Evolutionary conservation across 1,140 invertebrate genomes (phyloP).

Genomic region (Tribolium madens): DNA sequence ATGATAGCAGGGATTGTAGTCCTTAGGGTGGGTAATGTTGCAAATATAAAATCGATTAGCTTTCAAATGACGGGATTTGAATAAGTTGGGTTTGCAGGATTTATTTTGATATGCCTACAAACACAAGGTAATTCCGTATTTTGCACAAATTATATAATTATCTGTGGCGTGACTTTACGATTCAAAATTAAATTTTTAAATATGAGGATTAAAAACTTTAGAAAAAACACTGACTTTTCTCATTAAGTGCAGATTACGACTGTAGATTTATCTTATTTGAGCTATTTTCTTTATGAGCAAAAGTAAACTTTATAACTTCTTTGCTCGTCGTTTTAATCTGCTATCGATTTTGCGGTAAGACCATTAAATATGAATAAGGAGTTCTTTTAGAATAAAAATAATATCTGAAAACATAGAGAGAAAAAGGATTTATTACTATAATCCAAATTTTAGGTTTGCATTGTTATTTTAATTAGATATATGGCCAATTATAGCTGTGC

Average conservation of each 20-base stretch:
- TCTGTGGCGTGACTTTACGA: background rate
- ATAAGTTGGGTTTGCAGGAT: background rate
- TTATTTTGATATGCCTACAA: background rate
- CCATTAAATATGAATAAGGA: background rate
- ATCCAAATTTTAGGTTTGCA: background rate
- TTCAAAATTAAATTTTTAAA: background rate
- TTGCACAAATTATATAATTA: background rate
- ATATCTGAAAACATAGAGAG: no score
- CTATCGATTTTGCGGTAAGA: background rate
- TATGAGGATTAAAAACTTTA: background rate
- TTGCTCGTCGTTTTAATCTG: background rate
- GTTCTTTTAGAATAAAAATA: background rate
- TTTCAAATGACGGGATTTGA: background rate
- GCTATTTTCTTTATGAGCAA: background rate
- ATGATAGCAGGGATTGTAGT: background rate
- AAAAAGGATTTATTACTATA: no score
- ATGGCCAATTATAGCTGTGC: background rate
- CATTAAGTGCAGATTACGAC: no score
- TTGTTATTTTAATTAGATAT: background rate
- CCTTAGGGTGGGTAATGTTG: background rate
- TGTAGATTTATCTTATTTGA: background rate
- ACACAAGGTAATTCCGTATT: background rate
- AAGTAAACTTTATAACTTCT: background rate
- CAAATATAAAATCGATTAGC: conserved; percentile 13
- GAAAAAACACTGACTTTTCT: background rate